Evolutionary conservation across 1,140 invertebrate species (phyloP).

Genomic region (Drosophila sp.): DNA sequence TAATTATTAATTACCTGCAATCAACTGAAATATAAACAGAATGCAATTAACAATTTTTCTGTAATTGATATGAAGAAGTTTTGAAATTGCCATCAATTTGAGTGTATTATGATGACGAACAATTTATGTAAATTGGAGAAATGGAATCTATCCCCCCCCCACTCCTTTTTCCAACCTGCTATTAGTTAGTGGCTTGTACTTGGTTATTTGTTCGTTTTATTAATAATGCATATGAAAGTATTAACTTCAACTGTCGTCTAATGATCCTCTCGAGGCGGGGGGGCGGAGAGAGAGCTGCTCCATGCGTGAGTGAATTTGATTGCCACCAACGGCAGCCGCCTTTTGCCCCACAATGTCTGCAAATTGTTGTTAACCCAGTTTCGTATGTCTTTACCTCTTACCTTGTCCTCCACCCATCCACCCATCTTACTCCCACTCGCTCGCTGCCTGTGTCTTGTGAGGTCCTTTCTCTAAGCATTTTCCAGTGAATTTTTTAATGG

Average conservation of each 20-base stretch:
- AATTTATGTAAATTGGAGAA: too few relatives aligned
- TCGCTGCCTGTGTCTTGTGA: not conserved
- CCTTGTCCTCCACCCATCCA: not conserved
- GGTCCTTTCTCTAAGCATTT: not conserved
- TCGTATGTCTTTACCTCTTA: conserved; percentile 1
- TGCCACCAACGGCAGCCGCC: conserved; percentile 31
- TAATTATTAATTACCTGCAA: too few relatives aligned
- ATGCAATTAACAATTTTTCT: too few relatives aligned
- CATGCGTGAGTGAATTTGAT: conserved; percentile 37
- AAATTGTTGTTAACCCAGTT: conserved; percentile 23
- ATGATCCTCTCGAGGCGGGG: not conserved
- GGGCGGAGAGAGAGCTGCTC: not conserved
- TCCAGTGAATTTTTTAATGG: conserved; percentile 12
- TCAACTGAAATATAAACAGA: too few relatives aligned
- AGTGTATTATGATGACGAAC: too few relatives aligned
- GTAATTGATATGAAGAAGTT: too few relatives aligned
- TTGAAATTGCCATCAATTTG: too few relatives aligned
- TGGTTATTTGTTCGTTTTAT: not conserved
- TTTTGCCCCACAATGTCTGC: conserved; percentile 18
- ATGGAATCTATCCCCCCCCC: too few relatives aligned
- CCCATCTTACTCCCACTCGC: not conserved
- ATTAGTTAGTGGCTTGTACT: not conserved
- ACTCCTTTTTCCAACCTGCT: not conserved
- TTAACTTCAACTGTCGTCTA: conserved; percentile 8
- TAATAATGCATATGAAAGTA: not conserved